Conservation (phyloP, 1,140 invertebrate genomes). For the Orchestia grillus region DNA sequence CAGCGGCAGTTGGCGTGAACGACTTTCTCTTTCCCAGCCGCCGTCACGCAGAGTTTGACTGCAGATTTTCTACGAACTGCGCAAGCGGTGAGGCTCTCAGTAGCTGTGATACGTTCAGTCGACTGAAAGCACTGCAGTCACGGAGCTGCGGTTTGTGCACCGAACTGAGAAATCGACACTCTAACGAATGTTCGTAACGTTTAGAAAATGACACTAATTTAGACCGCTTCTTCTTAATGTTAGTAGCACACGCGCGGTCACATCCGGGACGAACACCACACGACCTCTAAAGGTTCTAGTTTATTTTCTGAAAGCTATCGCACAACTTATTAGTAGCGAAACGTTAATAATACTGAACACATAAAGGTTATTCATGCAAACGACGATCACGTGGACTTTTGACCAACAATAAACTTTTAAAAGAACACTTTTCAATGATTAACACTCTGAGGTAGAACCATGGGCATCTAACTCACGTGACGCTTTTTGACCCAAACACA, state of each 20-base stretch:
- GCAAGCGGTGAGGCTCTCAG: background rate
- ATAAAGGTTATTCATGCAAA: background rate
- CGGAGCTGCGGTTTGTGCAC: background rate
- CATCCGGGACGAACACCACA: background rate
- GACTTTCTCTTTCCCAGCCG: background rate
- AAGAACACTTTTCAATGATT: too few species aligned
- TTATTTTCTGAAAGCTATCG: background rate
- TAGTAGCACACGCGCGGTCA: too few species aligned
- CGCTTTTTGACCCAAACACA: too few species aligned
- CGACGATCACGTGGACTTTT: too few species aligned
- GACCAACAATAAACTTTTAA: too few species aligned
- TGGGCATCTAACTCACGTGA: too few species aligned
- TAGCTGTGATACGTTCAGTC: background rate
- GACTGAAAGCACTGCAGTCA: background rate
- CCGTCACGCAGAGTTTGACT: background rate
- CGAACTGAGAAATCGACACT: background rate
- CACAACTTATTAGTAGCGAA: background rate
- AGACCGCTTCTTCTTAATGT: too few species aligned
- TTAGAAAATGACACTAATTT: background rate
- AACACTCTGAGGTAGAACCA: too few species aligned
- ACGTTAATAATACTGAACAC: background rate
- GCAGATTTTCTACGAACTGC: too few species aligned
- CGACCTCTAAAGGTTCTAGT: background rate
- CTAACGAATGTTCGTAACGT: background rate
- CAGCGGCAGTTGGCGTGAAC: background rate